A percentile compares a stretch with the other conserved stretches of the same genome.
Evolutionary conservation across 2,797 vertebrate species (phyloP).

Genomic region (Gephyroberyx darwinii): DNA sequence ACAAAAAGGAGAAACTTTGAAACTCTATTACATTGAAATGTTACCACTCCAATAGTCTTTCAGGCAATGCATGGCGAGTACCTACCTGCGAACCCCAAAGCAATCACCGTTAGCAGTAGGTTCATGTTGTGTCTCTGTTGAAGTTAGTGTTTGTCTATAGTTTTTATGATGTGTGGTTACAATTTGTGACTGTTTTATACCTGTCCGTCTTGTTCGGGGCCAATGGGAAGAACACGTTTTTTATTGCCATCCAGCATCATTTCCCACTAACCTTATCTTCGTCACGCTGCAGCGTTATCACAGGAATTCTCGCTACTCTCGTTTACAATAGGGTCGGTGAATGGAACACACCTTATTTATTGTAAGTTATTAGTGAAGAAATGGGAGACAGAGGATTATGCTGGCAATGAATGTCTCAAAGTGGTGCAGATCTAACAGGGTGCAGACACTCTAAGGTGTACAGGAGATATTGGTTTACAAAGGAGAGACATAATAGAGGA

Average conservation of each 20-base stretch:
- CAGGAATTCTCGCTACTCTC: not conserved
- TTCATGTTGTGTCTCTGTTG: conserved; percentile 44
- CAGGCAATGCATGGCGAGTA: not conserved
- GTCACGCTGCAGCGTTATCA: conserved; percentile 42
- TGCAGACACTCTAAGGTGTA: not conserved
- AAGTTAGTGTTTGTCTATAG: not conserved
- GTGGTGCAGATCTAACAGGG: no score
- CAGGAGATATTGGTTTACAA: not conserved
- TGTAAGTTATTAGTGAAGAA: not conserved
- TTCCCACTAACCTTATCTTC: conserved; percentile 37
- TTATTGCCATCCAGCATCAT: conserved; percentile 30
- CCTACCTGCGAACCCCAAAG: conserved; percentile 56
- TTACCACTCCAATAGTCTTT: no score
- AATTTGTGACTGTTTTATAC: conserved; percentile 30
- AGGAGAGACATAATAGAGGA: not conserved
- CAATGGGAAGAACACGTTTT: conserved; percentile 33
- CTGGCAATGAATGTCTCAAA: no score
- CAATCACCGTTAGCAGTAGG: conserved; percentile 43
- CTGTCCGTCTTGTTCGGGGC: not conserved
- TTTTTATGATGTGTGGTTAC: not conserved
- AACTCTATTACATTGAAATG: not conserved
- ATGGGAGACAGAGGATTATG: not conserved
- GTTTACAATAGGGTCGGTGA: not conserved
- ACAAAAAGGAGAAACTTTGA: conserved; percentile 12
- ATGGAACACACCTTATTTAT: conserved; percentile 25